These are phyloP conservation scores for Copidosoma floridanum DNA, from an alignment of 1,140 invertebrate genomes.

Conservation along the genomic window DNA sequence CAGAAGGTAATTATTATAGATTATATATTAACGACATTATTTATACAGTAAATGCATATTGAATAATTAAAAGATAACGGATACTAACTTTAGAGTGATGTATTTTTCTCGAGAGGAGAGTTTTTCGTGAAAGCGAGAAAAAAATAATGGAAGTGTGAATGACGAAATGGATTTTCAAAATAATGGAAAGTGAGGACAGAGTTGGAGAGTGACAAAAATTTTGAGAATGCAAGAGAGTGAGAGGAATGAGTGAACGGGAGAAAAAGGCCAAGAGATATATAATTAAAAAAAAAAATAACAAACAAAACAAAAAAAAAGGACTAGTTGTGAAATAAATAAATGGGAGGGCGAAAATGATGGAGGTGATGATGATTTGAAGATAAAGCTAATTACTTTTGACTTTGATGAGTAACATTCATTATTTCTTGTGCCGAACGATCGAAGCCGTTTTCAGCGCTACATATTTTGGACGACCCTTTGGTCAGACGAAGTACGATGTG, in stretches of 20 bases:
- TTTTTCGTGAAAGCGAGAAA: constrained; percentile 12
- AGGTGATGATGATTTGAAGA: constrained; percentile 34
- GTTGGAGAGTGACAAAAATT: constrained; percentile 26
- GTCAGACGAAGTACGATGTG: constrained; percentile 40
- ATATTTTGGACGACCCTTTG: constrained; percentile 54
- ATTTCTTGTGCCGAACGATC: constrained; percentile 58
- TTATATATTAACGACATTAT: constrained; percentile 56
- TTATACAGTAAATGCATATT: constrained; percentile 56
- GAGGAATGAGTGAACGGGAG: not conserved
- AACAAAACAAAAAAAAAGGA: too few relatives aligned
- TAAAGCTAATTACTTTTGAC: constrained; percentile 57
- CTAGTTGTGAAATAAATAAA: too few relatives aligned
- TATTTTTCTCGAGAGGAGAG: constrained; percentile 33
- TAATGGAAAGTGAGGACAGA: not conserved
- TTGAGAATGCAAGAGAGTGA: not conserved
- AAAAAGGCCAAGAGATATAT: constrained; percentile 7
- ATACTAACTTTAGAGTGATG: constrained; percentile 51
- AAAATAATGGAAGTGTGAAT: constrained; percentile 18
- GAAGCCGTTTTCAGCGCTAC: constrained; percentile 54
- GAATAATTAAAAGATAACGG: constrained; percentile 53
- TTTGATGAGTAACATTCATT: constrained; percentile 54
- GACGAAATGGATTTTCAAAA: constrained; percentile 5
- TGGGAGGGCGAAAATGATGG: too few relatives aligned
- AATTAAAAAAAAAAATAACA: constrained; percentile 21
- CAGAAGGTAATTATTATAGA: constrained; percentile 54